These are phyloP conservation scores for Actinemys pallida DNA, from an alignment of 2,113 vertebrate species.

Conservation along the genomic window DNA sequence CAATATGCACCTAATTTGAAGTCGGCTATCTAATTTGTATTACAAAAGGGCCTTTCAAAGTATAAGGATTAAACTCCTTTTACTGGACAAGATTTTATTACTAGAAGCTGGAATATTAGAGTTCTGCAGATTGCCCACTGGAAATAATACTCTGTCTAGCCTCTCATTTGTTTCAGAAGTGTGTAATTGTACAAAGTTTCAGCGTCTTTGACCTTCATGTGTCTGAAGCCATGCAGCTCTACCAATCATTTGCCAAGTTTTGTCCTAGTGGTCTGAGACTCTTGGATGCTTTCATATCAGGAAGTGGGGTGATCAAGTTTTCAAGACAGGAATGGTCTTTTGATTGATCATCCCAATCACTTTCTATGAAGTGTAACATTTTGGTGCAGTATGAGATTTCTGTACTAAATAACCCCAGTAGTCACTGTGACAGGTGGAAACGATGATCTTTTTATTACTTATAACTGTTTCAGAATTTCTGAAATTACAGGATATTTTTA, in stretches of 20 bases:
- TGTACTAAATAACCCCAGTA: background rate
- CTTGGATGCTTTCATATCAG: background rate
- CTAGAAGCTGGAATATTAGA: background rate
- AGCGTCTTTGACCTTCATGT: background rate
- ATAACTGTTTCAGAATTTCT: background rate
- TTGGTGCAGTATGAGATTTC: background rate
- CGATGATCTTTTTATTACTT: background rate
- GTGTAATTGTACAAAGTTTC: background rate
- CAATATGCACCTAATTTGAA: background rate
- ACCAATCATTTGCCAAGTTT: background rate
- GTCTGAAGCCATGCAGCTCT: background rate
- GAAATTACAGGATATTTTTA: background rate
- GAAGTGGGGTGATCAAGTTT: background rate
- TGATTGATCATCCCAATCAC: background rate
- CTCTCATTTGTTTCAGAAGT: background rate
- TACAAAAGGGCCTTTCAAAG: background rate
- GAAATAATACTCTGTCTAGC: background rate
- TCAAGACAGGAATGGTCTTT: background rate
- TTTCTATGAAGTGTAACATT: background rate
- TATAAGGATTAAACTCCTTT: background rate
- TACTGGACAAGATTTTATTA: background rate
- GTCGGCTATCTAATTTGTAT: background rate
- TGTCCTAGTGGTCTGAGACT: background rate
- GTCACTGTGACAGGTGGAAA: background rate
- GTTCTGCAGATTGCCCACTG: background rate